Conservation (phyloP, 2,888 invertebrate genomes). For the Torymus aiolomorphi region DNA sequence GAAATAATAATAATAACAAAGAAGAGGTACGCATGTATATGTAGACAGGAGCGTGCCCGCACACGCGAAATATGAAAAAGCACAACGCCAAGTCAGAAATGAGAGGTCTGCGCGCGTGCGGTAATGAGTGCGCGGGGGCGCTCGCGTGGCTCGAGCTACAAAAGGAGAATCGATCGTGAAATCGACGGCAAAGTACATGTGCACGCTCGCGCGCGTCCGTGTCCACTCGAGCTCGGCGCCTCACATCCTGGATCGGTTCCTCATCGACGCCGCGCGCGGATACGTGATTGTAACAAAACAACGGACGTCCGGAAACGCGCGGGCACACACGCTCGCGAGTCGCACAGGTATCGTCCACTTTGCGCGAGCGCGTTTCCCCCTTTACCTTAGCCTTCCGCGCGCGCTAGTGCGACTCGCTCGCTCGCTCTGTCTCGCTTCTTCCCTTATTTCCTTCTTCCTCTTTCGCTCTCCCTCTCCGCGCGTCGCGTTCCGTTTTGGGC, state of each 20-base stretch:
- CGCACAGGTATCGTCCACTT: conserved; percentile 75
- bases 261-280: conserved; percentile 60
- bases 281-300: conserved; percentile 76
- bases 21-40: too few species aligned
- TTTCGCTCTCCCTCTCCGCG: conserved; percentile 38
- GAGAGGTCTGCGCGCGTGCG: too few species aligned
- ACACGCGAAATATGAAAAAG: too few species aligned
- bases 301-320: conserved; percentile 74
- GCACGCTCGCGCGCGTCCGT: conserved; percentile 59
- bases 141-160: too few species aligned
- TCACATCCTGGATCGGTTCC: conserved; percentile 72
- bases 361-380: conserved; percentile 59
- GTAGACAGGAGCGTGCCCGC: too few species aligned
- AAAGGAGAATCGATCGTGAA: conserved; percentile 14
- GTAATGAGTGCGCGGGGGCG: too few species aligned
- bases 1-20: too few species aligned
- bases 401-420: conserved; percentile 37
- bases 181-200: conserved; percentile 6
- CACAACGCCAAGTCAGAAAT: too few species aligned
- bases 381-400: conserved; percentile 48
- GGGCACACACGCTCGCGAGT: conserved; percentile 61
- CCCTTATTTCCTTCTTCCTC: conserved; percentile 49
- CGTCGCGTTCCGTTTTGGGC: conserved; percentile 44
- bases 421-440: conserved; percentile 55
- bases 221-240: conserved; percentile 69